Base-by-base conservation (phyloP, 2,888 invertebrate species). In the Ochlodes sylvanus region DNA sequence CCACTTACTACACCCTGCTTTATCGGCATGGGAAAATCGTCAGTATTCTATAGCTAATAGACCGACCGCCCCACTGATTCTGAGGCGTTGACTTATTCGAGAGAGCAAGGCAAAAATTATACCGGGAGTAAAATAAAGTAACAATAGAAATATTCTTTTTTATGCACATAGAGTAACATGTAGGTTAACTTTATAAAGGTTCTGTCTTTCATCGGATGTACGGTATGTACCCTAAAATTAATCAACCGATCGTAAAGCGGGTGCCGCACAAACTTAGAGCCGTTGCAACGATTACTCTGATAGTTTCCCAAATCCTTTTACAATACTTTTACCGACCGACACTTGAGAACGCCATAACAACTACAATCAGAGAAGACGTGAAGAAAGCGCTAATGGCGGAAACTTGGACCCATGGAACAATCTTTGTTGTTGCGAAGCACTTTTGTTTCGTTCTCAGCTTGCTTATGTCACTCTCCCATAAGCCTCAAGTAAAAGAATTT, bases 311-410 rank as follows among this genome's bases (percentile, higher is more conserved):
- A 52, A 52, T 52, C 52, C 52, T 52, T 21, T 52, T 21, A 52
- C 21, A 52, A 14, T 21, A 52, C 6, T 21, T 52, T 14, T 52
- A 52, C 52, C 21, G 21, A 12, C 52, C 34, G 34, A 52, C 41
- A 57, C 19, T 19, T 44, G 27, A 44, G 44, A 52, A 41, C 15
- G 63, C 63, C 56, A 42, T 50, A 64, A 55, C 71, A 79, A 79
- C 75, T 75, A 75, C 76, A 77, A 79, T 81, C 76, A 79, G 72
- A 73, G 72, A 65, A 74, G 71, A 69, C 70, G 73, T 78, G 80
- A 79, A 77, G 72, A 79, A 82, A 85, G 76, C 80, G 77, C 76
- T 78, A 77, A 80, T 74, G 76, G 74, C 74, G 74, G 76, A 79
- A 79, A 77, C 75, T 75, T 76, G 54, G n/a, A 19, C n/a, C 50